Conservation (phyloP, 2,797 vertebrate genomes). For the Botia almorhae region DNA sequence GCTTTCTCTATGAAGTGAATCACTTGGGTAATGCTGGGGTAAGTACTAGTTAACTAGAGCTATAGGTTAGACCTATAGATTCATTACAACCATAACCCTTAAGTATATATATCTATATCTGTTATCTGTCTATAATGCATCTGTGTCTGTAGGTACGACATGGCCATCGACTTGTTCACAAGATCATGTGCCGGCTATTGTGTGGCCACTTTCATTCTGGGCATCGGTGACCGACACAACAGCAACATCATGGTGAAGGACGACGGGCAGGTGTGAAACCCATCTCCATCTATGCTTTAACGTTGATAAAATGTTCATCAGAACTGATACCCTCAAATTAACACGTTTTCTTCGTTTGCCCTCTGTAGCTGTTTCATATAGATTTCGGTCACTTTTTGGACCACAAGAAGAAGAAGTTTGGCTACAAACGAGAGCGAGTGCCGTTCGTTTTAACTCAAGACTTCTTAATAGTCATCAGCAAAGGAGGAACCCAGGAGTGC, state of each 20-base stretch:
- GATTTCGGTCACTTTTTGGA: slow-evolving; percentile 87
- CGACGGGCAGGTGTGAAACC: slow-evolving; percentile 79
- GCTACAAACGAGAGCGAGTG: slow-evolving; percentile 85
- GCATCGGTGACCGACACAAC: slow-evolving; percentile 86
- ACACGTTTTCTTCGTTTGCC: neutral
- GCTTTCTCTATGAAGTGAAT: too few species aligned
- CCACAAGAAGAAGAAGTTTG: slow-evolving; percentile 89
- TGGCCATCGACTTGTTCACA: slow-evolving; percentile 84
- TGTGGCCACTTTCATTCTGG: slow-evolving; percentile 87
- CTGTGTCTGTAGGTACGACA: slow-evolving; percentile 75
- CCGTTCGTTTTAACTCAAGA: slow-evolving; percentile 88
- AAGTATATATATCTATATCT: too few species aligned
- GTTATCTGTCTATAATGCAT: neutral
- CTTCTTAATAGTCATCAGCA: slow-evolving; percentile 88
- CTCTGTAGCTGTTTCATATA: slow-evolving; percentile 82
- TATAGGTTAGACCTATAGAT: too few species aligned
- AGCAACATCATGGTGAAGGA: slow-evolving; percentile 90
- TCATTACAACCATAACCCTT: too few species aligned
- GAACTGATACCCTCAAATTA: neutral
- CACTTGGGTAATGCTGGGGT: too few species aligned
- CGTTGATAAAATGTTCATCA: too few species aligned
- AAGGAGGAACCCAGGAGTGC: slow-evolving; percentile 83
- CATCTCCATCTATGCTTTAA: too few species aligned
- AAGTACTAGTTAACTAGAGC: too few species aligned
- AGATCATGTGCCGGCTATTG: slow-evolving; percentile 86